Conservation (phyloP, 2,888 invertebrate genomes). For the Sphaerophoria rueppellii region DNA sequence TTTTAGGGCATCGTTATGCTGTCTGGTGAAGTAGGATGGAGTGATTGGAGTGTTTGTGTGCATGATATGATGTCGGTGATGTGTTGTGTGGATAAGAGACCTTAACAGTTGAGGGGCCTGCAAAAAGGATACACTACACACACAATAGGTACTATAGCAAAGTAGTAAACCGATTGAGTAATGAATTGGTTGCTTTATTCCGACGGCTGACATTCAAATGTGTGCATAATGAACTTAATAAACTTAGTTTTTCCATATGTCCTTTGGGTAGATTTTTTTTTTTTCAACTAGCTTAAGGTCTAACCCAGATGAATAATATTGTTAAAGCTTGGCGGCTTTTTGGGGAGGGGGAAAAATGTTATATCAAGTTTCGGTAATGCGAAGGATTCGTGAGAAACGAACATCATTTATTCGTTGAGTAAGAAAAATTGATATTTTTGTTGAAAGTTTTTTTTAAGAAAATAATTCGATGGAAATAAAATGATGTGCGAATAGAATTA, state of each 20-base stretch:
- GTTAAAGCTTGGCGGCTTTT: no score
- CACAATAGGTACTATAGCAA: constrained; percentile 10
- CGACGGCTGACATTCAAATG: constrained; percentile 33
- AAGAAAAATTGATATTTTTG: constrained; percentile 15
- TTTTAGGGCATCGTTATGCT: constrained; percentile 61
- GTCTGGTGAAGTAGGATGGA: constrained; percentile 41
- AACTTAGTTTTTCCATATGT: not conserved
- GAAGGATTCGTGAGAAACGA: not conserved
- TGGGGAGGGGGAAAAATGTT: no score
- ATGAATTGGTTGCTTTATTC: constrained; percentile 49
- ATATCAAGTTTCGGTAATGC: constrained; percentile 31
- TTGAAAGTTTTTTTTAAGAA: constrained; percentile 10
- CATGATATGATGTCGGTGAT: not conserved
- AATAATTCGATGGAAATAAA: constrained; percentile 1
- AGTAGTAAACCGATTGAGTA: constrained; percentile 34
- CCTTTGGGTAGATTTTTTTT: no score
- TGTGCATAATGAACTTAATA: constrained; percentile 13
- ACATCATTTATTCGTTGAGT: not conserved
- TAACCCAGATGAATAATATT: no score
- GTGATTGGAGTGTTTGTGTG: constrained; percentile 16
- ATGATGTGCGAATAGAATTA: constrained; percentile 20
- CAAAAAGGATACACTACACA: not conserved
- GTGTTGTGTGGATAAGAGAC: constrained; percentile 1
- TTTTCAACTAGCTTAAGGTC: no score
- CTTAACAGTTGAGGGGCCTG: constrained; percentile 36